Evolutionary conservation across 2,888 invertebrate genomes (phyloP).

Genomic region (Papilio demoleus): DNA sequence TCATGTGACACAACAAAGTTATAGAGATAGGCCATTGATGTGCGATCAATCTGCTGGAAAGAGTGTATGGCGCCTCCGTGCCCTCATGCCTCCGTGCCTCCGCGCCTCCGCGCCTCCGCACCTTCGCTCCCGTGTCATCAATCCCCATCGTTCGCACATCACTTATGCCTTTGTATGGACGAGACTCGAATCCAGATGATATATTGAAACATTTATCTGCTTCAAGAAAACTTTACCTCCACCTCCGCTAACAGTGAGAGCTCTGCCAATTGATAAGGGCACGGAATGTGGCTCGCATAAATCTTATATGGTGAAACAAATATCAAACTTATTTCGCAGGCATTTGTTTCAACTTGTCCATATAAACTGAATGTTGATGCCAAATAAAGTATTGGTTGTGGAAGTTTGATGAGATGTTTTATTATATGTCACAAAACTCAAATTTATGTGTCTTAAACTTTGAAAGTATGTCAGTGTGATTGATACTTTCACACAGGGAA

Average conservation of each 20-base stretch:
- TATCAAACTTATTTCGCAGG: conserved; percentile 2
- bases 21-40: conserved; percentile 1
- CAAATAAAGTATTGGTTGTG: not conserved
- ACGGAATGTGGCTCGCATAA: conserved; percentile 6
- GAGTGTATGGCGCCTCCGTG: no score
- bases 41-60: conserved; percentile 3
- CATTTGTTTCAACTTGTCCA: not conserved
- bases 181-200: conserved; percentile 28
- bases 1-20: not conserved
- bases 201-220: conserved; percentile 18
- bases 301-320: not conserved
- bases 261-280: conserved; percentile 19
- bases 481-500: no score
- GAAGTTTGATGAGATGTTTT: no score
- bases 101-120: not conserved
- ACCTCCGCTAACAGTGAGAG: conserved; percentile 1
- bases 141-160: conserved; percentile 22
- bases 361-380: not conserved
- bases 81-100: not conserved
- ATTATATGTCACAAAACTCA: no score
- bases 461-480: no score
- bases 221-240: conserved; percentile 11
- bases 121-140: not conserved
- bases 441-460: no score
- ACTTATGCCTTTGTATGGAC: conserved; percentile 27